Evolutionary conservation across 2,888 invertebrate species (phyloP), one percentile per base, ranked within the genome.

Genomic region (Rhodophaea formosa): DNA sequence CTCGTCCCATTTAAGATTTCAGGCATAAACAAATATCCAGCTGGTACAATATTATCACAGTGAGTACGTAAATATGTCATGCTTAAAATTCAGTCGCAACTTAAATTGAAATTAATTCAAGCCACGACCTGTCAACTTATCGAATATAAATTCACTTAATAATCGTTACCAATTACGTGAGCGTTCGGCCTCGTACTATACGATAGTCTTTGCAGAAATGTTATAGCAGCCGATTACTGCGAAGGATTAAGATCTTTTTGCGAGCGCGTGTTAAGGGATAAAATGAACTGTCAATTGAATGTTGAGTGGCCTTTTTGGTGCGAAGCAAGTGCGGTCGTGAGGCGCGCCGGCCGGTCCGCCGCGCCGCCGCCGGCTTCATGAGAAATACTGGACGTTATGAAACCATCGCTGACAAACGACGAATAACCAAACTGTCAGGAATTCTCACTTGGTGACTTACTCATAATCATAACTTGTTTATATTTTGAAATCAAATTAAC

Each of bases 81-180:
- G 71, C 70, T 76, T 77, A 68, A 74, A 79, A 79, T 76, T 77
- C 76, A 77, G 69, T 70, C 75, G 69, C 72, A 71, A 69, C 72
- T 78, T 72, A 77, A 78, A 80, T 86, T 82, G 72, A 80, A 79
- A 83, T 82, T 79, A 84, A 80, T 76, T 79, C 76, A 63, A 78
- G 71, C 72, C 76, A 79, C 74, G 78, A 77, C 75, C 77, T 83
- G 86, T 84, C 86, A 84, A 83, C 79, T 83, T 85, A 83, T 84
- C 80, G 81, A 78, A 81, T 82, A 87, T 88, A 85, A 87, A 88
- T 86, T 86, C 79, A 79, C 79, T 80, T 82, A 84, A 84, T 87
- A 86, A 86, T 86, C 80, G 81, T 84, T 84, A 81, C 84, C 87
- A 86, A 88, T 88, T 86, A 88, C 81, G 80, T 79, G 82, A 84